Percentiles rank a stretch among this genome's conserved stretches.
Conservation (phyloP, 2,113 vertebrate species). For the Pelecanus crispus region DNA sequence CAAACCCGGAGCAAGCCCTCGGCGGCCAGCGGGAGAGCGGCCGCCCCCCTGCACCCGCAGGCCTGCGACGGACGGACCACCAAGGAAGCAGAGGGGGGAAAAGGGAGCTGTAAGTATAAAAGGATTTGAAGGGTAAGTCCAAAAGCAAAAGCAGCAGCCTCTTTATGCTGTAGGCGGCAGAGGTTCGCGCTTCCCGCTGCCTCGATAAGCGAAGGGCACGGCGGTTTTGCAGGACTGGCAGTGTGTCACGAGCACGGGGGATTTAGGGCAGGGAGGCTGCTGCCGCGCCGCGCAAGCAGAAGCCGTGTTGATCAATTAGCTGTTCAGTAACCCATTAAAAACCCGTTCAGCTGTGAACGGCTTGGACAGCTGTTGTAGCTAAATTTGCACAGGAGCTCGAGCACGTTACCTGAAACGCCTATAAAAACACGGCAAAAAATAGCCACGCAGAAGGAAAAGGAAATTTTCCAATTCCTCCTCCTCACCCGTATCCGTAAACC, state of each 20-base stretch:
- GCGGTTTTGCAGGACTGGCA: neutral
- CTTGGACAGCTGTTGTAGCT: neutral
- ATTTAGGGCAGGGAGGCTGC: neutral
- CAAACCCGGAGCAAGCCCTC: neutral
- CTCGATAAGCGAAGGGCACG: neutral
- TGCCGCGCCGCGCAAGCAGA: neutral
- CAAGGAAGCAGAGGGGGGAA: neutral
- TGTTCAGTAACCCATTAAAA: neutral
- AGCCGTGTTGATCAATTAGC: neutral
- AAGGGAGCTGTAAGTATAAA: neutral
- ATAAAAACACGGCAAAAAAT: neutral
- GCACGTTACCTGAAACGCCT: neutral
- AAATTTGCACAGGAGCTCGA: neutral
- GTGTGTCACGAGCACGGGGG: neutral
- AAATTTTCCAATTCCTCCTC: neutral
- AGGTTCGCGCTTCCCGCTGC: neutral
- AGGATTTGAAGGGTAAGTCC: neutral
- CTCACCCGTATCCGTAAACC: accelerated
- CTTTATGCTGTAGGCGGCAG: neutral
- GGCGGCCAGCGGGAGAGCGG: neutral
- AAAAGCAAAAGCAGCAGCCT: neutral
- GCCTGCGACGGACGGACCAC: neutral
- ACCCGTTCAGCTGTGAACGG: neutral
- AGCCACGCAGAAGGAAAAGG: neutral
- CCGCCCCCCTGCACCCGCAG: neutral